Evolutionary conservation across 53 echinoderm and acorn worm species (phyloP).

Genomic region (Holothuria scabra): DNA sequence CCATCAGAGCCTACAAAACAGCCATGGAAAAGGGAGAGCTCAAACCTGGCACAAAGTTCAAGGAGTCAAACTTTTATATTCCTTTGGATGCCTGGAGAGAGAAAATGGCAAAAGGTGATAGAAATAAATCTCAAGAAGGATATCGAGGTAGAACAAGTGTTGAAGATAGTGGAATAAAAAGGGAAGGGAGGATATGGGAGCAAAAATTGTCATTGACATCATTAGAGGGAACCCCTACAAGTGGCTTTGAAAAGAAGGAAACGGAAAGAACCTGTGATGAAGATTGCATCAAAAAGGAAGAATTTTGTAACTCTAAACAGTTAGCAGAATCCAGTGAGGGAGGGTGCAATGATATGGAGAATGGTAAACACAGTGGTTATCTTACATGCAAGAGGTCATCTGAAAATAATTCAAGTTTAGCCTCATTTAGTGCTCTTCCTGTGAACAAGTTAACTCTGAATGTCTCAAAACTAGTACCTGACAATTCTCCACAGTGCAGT

Average conservation of each 20-base stretch:
- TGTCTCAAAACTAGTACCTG: background rate
- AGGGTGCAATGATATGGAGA: no score
- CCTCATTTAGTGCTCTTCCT: background rate
- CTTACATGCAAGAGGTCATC: no score
- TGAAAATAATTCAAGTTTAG: no score
- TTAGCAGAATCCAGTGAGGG: no score
- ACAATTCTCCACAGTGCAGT: no score
- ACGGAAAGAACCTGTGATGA: background rate
- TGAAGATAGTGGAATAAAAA: background rate
- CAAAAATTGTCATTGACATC: no score
- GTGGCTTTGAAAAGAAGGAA: background rate
- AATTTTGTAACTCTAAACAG: background rate
- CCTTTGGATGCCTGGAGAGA: slow-evolving; percentile 25
- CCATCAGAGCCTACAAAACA: slow-evolving; percentile 33
- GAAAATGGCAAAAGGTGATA: background rate
- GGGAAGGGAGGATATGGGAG: background rate
- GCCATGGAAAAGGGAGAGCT: slow-evolving; percentile 11
- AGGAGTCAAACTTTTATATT: slow-evolving; percentile 25
- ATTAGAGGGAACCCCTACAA: no score
- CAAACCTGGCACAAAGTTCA: background rate
- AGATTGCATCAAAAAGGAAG: background rate
- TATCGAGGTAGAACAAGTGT: background rate
- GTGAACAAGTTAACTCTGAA: background rate
- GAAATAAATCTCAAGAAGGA: background rate
- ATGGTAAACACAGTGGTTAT: no score